Percentiles rank a stretch among this genome's conserved stretches.
These are phyloP conservation scores for Chionis minor DNA, from an alignment of 2,113 vertebrate species.

Conservation along the genomic window DNA sequence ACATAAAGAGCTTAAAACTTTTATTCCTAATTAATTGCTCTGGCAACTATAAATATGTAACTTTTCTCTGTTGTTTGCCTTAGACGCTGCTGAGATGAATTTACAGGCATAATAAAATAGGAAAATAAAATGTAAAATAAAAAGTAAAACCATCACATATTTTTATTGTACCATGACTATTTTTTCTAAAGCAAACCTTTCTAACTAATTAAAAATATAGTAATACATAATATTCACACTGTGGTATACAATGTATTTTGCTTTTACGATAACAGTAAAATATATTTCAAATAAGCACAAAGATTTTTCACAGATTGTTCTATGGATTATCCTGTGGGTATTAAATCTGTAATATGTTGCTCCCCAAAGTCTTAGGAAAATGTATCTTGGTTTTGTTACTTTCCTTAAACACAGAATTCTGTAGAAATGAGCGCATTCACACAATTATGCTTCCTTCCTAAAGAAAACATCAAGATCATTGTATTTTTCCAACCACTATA, in stretches of 20 bases:
- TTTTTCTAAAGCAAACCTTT: not conserved
- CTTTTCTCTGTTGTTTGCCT: not conserved
- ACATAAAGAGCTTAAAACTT: not conserved
- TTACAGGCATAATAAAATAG: not conserved
- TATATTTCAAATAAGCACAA: not conserved
- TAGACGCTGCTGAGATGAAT: not conserved
- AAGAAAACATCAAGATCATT: not conserved
- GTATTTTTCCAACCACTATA: not conserved
- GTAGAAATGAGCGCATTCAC: not conserved
- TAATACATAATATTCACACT: not conserved
- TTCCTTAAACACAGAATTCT: not conserved
- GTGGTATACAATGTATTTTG: not conserved
- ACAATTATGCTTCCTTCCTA: not conserved
- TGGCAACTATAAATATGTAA: not conserved
- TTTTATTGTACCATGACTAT: not conserved
- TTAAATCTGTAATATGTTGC: not conserved
- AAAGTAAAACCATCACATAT: not conserved
- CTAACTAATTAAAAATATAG: not conserved
- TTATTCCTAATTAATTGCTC: not conserved
- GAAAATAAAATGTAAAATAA: not conserved
- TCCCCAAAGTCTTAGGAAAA: not conserved
- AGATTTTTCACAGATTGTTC: not conserved
- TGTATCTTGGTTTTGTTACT: not conserved
- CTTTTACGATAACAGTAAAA: not conserved
- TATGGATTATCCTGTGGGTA: not conserved